Evolutionary conservation across 2,797 vertebrate species (phyloP).

Genomic region (Mus minutoides): DNA sequence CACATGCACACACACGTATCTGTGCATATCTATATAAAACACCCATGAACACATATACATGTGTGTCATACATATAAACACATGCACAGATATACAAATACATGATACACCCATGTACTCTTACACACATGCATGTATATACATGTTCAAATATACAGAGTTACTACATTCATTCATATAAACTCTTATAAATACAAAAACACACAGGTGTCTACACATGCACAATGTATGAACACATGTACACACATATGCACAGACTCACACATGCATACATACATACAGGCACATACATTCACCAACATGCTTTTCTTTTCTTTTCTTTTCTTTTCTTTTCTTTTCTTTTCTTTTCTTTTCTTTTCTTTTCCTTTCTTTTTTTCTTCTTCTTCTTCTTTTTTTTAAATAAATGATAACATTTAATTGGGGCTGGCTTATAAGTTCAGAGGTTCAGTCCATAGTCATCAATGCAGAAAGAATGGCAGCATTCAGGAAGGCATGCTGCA

Average conservation of each 20-base stretch:
- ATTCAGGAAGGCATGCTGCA: too few relatives aligned
- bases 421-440: too few relatives aligned
- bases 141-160: not conserved
- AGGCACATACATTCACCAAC: not conserved
- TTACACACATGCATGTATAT: not conserved
- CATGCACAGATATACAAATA: not conserved
- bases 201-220: not conserved
- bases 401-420: too few relatives aligned
- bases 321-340: too few relatives aligned
- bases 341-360: too few relatives aligned
- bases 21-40: not conserved
- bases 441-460: too few relatives aligned
- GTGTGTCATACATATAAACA: not conserved
- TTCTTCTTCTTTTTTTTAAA: too few relatives aligned
- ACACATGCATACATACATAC: not conserved
- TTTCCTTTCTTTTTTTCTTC: too few relatives aligned
- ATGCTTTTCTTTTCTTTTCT: too few relatives aligned
- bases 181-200: not conserved
- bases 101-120: too few relatives aligned
- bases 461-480: too few relatives aligned
- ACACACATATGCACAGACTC: not conserved
- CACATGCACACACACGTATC: not conserved
- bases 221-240: not conserved
- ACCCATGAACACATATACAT: not conserved
- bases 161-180: not conserved